These are phyloP conservation scores for Limnephilus lunatus DNA, from an alignment of 2,888 invertebrate genomes.

Conservation along the genomic window DNA sequence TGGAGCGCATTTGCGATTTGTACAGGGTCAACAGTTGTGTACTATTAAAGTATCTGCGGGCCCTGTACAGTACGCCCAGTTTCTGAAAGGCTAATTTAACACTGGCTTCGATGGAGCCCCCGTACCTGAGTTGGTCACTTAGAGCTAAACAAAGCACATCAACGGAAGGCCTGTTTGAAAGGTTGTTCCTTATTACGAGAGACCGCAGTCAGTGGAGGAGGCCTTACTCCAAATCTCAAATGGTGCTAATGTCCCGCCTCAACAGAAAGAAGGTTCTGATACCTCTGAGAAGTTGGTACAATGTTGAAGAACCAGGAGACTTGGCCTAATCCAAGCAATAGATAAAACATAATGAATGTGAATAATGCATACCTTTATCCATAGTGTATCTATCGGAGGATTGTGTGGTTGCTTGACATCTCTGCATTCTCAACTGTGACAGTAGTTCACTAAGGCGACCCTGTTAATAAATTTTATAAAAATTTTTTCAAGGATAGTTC, in stretches of 20 bases:
- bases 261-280: background rate
- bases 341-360: background rate
- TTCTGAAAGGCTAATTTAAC: no score
- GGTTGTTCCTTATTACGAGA: no score
- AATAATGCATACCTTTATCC: slow-evolving; percentile 77
- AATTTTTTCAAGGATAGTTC: background rate
- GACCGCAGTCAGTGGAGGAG: no score
- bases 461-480: slow-evolving; percentile 71
- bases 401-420: slow-evolving; percentile 79
- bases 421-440: slow-evolving; percentile 89
- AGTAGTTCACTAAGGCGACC: slow-evolving; percentile 94
- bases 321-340: background rate
- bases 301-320: background rate
- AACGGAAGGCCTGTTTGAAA: no score
- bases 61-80: no score
- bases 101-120: no score
- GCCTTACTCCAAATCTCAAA: background rate
- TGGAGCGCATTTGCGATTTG: no score
- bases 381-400: slow-evolving; percentile 87
- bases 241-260: background rate
- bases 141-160: no score
- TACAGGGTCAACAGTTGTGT: no score
- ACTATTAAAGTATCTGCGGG: no score
- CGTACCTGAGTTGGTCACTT: no score
- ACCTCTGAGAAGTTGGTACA: background rate